Percentiles rank a stretch among this genome's conserved stretches.
Evolutionary conservation across 2,797 vertebrate genomes (phyloP).

Genomic region (Apogon talboti): DNA sequence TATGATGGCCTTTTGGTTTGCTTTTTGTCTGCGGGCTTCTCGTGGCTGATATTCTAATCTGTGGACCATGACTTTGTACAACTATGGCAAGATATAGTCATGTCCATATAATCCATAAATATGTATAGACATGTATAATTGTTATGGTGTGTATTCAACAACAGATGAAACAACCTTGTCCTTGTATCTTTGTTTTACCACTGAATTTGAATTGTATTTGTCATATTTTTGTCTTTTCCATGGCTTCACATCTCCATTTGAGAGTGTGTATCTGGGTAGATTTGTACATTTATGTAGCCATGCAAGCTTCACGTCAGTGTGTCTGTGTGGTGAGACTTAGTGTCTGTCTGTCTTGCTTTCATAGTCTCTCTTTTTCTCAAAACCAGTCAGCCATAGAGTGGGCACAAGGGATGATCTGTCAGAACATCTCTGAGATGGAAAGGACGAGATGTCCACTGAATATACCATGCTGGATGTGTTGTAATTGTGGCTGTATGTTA

Average conservation of each 20-base stretch:
- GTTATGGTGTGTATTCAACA: constrained; percentile 21
- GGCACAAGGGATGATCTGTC: constrained; percentile 74
- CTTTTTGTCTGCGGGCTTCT: constrained; percentile 10
- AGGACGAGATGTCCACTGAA: constrained; percentile 64
- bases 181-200: constrained; percentile 54
- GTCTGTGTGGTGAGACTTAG: constrained; percentile 25
- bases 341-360: constrained; percentile 20
- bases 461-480: constrained; percentile 41
- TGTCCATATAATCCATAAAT: constrained; percentile 26
- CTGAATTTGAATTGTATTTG: constrained; percentile 37
- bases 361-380: constrained; percentile 47
- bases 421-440: constrained; percentile 67
- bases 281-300: constrained; percentile 32
- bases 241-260: constrained; percentile 9
- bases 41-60: constrained; percentile 27
- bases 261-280: constrained; percentile 14
- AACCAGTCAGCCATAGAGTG: constrained; percentile 63
- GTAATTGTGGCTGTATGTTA: constrained; percentile 64
- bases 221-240: constrained; percentile 6
- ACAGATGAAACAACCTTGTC: constrained; percentile 35
- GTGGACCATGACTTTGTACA: constrained; percentile 8
- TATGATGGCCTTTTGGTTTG: constrained; percentile 24
- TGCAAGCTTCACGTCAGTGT: constrained; percentile 41
- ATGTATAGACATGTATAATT: constrained; percentile 25
- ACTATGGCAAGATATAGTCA: background rate